Evolutionary conservation across 2,797 vertebrate genomes (phyloP).

Genomic region (Hemibagrus guttatus): DNA sequence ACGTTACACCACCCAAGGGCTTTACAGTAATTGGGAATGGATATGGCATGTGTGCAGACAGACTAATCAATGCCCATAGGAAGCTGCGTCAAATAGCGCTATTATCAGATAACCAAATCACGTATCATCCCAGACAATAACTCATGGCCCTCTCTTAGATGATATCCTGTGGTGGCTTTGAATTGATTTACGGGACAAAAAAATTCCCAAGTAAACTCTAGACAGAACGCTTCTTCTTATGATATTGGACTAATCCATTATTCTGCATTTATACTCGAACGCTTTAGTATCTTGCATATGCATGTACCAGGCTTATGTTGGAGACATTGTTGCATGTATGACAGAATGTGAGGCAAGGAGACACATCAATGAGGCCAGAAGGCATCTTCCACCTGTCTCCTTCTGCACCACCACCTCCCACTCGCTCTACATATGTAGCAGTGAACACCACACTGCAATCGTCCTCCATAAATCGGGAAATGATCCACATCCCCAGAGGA

Average conservation of each 20-base stretch:
- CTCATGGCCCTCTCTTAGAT: slow-evolving; percentile 32
- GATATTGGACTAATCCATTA: slow-evolving; percentile 44
- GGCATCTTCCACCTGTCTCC: slow-evolving; percentile 61
- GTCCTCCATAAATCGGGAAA: slow-evolving; percentile 64
- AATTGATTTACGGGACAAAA: slow-evolving; percentile 43
- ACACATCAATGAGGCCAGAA: slow-evolving; percentile 64
- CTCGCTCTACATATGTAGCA: slow-evolving; percentile 38
- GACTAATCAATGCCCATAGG: slow-evolving; percentile 52
- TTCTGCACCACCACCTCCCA: slow-evolving; percentile 43
- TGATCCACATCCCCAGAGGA: slow-evolving; percentile 67
- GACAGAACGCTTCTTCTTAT: slow-evolving; percentile 15
- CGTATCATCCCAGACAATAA: slow-evolving; percentile 34
- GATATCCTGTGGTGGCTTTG: slow-evolving; percentile 38
- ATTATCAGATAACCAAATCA: slow-evolving; percentile 53
- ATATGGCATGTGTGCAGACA: slow-evolving; percentile 56
- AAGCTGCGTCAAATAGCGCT: slow-evolving; percentile 41
- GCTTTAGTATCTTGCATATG: slow-evolving; percentile 56
- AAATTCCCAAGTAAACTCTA: slow-evolving; percentile 22
- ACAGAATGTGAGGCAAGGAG: slow-evolving; percentile 62
- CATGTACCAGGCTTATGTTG: slow-evolving; percentile 45
- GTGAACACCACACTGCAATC: slow-evolving; percentile 56
- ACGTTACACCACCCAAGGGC: slow-evolving; percentile 46
- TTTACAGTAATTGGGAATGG: slow-evolving; percentile 54
- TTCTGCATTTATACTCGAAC: slow-evolving; percentile 52
- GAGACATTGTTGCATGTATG: slow-evolving; percentile 60